A percentile compares a stretch with the other conserved stretches of the same genome.
These are phyloP conservation scores for Branchipolynoe longqiensis DNA, from an alignment of 2,888 invertebrate genomes.

Conservation along the genomic window DNA sequence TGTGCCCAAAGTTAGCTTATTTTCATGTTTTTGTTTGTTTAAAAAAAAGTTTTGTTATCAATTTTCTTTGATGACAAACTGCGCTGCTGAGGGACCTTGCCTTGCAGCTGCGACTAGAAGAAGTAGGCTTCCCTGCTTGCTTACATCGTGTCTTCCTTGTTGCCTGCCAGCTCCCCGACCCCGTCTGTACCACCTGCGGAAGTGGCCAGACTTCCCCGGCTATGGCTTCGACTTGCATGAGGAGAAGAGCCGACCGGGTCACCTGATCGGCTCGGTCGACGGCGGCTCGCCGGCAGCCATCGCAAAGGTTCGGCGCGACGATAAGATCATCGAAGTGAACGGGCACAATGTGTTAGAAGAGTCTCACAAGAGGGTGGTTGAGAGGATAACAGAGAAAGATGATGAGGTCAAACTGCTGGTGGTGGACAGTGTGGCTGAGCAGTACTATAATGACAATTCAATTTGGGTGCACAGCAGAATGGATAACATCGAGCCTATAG, in stretches of 20 bases:
- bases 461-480: conserved; percentile 83
- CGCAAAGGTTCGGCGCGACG: conserved; percentile 88
- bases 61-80: no score
- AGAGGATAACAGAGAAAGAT: conserved; percentile 90
- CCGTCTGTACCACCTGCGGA: conserved; percentile 78
- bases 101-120: not conserved
- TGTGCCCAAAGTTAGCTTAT: no score
- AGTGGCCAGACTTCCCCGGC: conserved; percentile 94
- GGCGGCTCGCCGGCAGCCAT: conserved; percentile 78
- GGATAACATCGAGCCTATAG: conserved; percentile 43
- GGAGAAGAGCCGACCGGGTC: conserved; percentile 95
- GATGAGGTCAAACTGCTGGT: conserved; percentile 94
- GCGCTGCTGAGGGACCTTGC: no score
- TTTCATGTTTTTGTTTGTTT: no score
- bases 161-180: conserved; percentile 29
- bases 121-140: conserved; percentile 16
- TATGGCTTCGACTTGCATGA: conserved; percentile 98
- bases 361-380: conserved; percentile 93
- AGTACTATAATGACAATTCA: conserved; percentile 85
- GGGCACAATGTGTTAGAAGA: conserved; percentile 93
- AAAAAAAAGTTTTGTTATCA: no score
- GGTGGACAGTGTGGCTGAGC: conserved; percentile 88
- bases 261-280: conserved; percentile 97
- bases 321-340: conserved; percentile 89
- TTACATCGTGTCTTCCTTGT: not conserved